A percentile compares a stretch with the other conserved stretches of the same genome.
phyloP scores from a whole-genome alignment of 2,797 vertebrate genomes.

The Alcedo quadribrachys region DNA sequence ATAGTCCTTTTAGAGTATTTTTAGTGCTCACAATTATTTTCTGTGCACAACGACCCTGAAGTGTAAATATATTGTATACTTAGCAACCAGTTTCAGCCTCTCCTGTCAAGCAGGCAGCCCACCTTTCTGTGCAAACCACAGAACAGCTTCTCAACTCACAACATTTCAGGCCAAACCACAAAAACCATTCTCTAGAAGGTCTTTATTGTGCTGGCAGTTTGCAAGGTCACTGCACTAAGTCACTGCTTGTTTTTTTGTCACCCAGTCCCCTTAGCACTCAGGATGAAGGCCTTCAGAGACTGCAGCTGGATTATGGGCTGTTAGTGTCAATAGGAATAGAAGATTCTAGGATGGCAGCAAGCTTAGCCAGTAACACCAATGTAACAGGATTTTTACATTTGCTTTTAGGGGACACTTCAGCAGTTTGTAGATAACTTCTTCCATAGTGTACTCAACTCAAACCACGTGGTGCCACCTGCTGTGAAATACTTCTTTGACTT shows the following conservation, averaged over 20 bases:
- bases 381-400: background rate
- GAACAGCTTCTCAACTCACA: background rate
- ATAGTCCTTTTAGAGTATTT: background rate
- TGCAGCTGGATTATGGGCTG: background rate
- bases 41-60: background rate
- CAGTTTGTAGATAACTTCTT: conserved; percentile 99
- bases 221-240: background rate
- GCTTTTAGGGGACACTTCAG: conserved; percentile 92
- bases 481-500: conserved; percentile 99
- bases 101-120: background rate
- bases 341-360: background rate
- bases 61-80: background rate
- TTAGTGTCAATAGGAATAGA: background rate
- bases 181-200: background rate
- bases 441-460: conserved; percentile 92
- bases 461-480: conserved; percentile 91
- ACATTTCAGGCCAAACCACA: background rate
- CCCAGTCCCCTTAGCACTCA: background rate
- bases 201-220: background rate
- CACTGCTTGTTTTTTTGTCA: background rate
- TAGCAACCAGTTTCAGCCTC: background rate
- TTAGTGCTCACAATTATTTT: background rate
- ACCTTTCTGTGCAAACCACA: background rate
- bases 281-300: background rate
- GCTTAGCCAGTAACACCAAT: background rate